A percentile compares a stretch with the other conserved stretches of the same genome.
phyloP scores from a whole-genome alignment of 2,113 vertebrate genomes.

The Nesoenas mayeri region DNA sequence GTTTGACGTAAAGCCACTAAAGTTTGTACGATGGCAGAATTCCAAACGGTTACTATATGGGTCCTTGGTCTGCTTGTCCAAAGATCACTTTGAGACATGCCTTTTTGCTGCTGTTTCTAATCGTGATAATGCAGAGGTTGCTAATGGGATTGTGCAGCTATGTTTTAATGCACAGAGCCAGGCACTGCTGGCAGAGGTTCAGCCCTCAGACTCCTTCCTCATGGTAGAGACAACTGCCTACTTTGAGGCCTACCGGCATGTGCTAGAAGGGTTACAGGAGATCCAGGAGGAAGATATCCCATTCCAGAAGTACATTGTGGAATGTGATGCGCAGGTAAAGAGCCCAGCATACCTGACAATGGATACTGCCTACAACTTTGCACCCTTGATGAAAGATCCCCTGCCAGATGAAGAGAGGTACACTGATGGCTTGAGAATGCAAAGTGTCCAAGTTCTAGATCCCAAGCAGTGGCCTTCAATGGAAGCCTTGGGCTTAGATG shows the following conservation, averaged over 20 bases:
- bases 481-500: slow-evolving; percentile 85
- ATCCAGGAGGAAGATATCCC: slow-evolving; percentile 81
- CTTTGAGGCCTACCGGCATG: slow-evolving; percentile 93
- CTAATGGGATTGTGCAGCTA: slow-evolving; percentile 80
- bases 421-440: background rate
- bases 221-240: slow-evolving; percentile 96
- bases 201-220: slow-evolving; percentile 83
- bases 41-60: slow-evolving; percentile 91
- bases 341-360: slow-evolving; percentile 80
- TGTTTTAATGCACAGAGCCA: slow-evolving; percentile 84
- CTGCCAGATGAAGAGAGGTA: background rate
- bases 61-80: slow-evolving; percentile 91
- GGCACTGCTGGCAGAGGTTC: slow-evolving; percentile 70
- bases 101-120: slow-evolving; percentile 90
- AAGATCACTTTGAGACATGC: slow-evolving; percentile 88
- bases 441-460: slow-evolving; percentile 74
- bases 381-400: slow-evolving; percentile 58
- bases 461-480: slow-evolving; percentile 81
- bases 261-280: slow-evolving; percentile 89
- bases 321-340: slow-evolving; percentile 79
- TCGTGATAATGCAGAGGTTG: slow-evolving; percentile 76
- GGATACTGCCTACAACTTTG: slow-evolving; percentile 76
- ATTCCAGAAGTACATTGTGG: slow-evolving; percentile 93
- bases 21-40: slow-evolving; percentile 90
- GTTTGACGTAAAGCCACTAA: slow-evolving; percentile 83